Evolutionary conservation across 2,797 vertebrate species (phyloP).

Genomic region (Pelochelys cantorii): DNA sequence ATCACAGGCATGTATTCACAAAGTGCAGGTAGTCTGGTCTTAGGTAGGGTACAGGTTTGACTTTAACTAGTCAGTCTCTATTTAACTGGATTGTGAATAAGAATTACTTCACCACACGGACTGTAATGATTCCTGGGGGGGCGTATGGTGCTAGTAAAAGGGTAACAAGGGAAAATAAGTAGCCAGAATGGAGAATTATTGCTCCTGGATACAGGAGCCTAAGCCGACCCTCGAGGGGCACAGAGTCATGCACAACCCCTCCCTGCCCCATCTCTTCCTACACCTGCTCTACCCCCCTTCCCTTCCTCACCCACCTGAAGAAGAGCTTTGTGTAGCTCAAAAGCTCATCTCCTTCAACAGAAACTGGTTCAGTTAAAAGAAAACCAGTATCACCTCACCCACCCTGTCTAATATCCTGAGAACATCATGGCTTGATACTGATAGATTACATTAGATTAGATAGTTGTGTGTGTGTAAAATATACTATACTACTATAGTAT

Average conservation of each 20-base stretch:
- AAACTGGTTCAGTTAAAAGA: not conserved
- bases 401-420: not conserved
- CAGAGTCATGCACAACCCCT: no score
- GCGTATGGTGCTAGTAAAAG: not conserved
- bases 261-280: no score
- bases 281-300: no score
- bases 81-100: not conserved
- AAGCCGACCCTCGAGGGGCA: no score
- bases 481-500: no score
- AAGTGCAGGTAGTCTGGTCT: no score
- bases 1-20: not conserved
- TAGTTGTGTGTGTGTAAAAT: no score
- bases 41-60: not conserved
- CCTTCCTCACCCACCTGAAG: not conserved
- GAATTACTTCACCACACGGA: not conserved
- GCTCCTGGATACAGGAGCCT: not conserved
- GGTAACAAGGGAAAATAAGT: not conserved
- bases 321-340: not conserved
- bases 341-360: not conserved
- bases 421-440: not conserved
- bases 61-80: not conserved
- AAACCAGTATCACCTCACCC: no score
- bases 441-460: no score
- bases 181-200: not conserved
- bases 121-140: not conserved